These are phyloP conservation scores for Hirudo medicinalis DNA, from an alignment of 1,140 invertebrate species.

Conservation along the genomic window DNA sequence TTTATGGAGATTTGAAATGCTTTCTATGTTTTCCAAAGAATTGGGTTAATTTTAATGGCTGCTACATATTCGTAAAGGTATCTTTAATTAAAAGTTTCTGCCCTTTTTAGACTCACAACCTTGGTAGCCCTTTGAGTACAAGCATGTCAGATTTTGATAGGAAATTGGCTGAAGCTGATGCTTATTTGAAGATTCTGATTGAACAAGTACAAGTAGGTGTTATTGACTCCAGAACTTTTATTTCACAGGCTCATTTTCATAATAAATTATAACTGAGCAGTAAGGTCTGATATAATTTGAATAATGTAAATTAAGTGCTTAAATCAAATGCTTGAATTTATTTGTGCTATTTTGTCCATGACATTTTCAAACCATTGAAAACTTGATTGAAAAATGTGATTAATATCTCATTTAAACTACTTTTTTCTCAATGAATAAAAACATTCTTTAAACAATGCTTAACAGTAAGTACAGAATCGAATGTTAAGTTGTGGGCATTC, in stretches of 20 bases:
- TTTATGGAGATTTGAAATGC: not conserved
- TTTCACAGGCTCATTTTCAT: no score
- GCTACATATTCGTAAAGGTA: not conserved
- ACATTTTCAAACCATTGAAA: no score
- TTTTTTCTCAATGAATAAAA: no score
- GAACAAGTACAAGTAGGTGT: slow-evolving; percentile 61
- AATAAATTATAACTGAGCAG: no score
- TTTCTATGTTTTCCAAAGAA: not conserved
- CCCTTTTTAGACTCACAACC: slow-evolving; percentile 41
- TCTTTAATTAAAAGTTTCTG: slow-evolving; percentile 18
- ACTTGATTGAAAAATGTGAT: no score
- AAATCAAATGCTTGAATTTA: no score
- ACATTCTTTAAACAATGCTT: no score
- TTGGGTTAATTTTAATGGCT: not conserved
- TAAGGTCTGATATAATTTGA: no score
- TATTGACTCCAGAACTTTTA: not conserved
- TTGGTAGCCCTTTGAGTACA: slow-evolving; percentile 34
- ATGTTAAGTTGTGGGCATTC: not conserved
- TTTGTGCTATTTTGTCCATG: no score
- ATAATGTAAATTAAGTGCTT: no score
- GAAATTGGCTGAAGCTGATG: slow-evolving; percentile 83
- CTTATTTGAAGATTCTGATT: slow-evolving; percentile 86
- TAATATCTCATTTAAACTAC: no score
- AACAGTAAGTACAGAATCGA: no score
- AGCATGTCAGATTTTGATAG: slow-evolving; percentile 64